phyloP scores from a whole-genome alignment of 1,140 invertebrate genomes.

The Scylla paramamosain region DNA sequence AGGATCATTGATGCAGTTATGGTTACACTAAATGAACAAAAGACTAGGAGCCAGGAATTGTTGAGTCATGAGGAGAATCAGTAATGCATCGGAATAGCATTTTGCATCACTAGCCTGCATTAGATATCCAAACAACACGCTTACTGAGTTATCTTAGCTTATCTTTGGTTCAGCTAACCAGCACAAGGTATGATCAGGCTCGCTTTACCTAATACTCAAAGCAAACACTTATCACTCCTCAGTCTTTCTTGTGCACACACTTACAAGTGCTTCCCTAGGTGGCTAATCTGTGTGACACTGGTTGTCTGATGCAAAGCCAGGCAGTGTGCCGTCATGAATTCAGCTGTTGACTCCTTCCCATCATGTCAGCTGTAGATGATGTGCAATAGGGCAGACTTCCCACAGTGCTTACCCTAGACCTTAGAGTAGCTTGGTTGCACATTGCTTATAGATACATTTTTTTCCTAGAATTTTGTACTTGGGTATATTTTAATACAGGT shows the following conservation, averaged over 20 bases:
- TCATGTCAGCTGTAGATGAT: background rate
- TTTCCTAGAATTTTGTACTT: background rate
- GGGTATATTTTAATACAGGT: background rate
- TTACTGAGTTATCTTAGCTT: background rate
- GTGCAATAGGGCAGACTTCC: background rate
- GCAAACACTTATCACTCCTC: background rate
- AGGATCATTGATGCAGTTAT: background rate
- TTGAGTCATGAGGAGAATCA: background rate
- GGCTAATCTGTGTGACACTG: background rate
- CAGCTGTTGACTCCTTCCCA: background rate
- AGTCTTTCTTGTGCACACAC: background rate
- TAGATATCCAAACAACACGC: background rate
- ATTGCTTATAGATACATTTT: background rate
- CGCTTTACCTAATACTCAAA: background rate
- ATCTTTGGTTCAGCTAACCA: background rate
- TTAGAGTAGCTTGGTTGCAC: background rate
- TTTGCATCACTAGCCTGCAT: background rate
- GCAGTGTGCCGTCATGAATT: background rate
- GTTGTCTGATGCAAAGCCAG: background rate
- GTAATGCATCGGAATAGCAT: background rate
- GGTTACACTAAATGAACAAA: background rate
- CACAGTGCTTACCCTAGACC: background rate
- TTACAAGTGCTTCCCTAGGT: background rate
- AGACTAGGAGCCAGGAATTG: background rate
- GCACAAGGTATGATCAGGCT: conserved; percentile 1